Conservation (phyloP, 2,797 vertebrate species). For the Pseudopleuronectes americanus region DNA sequence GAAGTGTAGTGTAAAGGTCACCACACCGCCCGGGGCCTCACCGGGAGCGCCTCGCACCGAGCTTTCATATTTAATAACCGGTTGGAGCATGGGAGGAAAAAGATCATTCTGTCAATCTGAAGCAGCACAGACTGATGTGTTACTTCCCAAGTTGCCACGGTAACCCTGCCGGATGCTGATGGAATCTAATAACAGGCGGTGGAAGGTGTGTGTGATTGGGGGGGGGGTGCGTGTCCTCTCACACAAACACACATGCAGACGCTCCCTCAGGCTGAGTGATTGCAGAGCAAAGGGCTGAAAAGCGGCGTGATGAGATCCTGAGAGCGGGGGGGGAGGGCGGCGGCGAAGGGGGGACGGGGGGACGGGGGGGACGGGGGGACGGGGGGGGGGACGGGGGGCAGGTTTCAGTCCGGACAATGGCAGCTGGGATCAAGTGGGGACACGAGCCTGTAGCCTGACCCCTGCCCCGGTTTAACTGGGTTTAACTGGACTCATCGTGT, state of each 20-base stretch:
- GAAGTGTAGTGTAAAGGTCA: constrained; percentile 54
- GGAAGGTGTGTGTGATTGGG: constrained; percentile 2
- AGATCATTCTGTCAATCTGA: constrained; percentile 46
- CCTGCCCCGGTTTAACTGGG: constrained; percentile 29
- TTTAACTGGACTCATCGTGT: constrained; percentile 10
- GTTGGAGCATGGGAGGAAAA: background rate
- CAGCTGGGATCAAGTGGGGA: constrained; percentile 62
- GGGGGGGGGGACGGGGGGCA: background rate
- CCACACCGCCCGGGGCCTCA: constrained; percentile 17
- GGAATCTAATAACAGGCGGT: constrained; percentile 57
- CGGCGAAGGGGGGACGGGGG: background rate
- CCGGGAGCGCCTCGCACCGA: constrained; percentile 10
- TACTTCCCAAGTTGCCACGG: constrained; percentile 64
- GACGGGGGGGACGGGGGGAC: background rate
- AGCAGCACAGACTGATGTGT: constrained; percentile 38
- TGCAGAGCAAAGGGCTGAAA: constrained; percentile 53
- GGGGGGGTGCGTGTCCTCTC: constrained; percentile 34
- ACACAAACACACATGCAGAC: constrained; percentile 35
- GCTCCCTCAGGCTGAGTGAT: constrained; percentile 68
- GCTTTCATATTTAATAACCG: constrained; percentile 57
- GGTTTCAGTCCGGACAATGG: constrained; percentile 36
- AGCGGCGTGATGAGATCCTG: constrained; percentile 61
- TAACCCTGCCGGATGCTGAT: constrained; percentile 52
- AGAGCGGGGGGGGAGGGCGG: constrained; percentile 15
- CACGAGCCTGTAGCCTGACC: constrained; percentile 47